phyloP scores from a whole-genome alignment of 2,888 invertebrate genomes.

The Pristionchus exspectatus region DNA sequence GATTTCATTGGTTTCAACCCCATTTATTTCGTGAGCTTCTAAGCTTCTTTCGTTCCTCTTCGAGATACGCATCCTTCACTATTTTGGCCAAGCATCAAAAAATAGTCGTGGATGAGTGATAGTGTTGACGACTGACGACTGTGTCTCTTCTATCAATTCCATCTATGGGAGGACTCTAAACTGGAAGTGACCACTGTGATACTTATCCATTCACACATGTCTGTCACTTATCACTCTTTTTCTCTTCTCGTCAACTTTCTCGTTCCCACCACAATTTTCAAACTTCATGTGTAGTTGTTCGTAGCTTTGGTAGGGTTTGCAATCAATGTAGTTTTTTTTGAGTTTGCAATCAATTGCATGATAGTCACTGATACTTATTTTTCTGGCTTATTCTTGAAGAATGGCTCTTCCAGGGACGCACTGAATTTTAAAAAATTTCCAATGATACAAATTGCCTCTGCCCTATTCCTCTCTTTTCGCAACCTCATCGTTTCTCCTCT shows the following conservation, averaged over 20 bases:
- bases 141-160: background rate
- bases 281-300: too few relatives aligned
- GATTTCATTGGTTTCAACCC: slow-evolving; percentile 31
- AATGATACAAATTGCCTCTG: background rate
- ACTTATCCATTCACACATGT: background rate
- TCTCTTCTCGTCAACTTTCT: too few relatives aligned
- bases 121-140: background rate
- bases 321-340: too few relatives aligned
- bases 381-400: too few relatives aligned
- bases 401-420: background rate
- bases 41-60: slow-evolving; percentile 4
- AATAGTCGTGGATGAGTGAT: background rate
- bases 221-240: background rate
- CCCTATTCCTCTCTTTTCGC: background rate
- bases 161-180: background rate
- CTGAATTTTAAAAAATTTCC: background rate
- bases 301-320: too few relatives aligned
- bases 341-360: too few relatives aligned
- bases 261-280: too few relatives aligned
- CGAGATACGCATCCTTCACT: background rate
- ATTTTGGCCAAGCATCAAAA: background rate
- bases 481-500: background rate
- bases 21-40: slow-evolving; percentile 31
- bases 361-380: too few relatives aligned
- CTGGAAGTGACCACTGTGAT: background rate